Evolutionary conservation across 2,888 invertebrate genomes (phyloP).

Genomic region (Diloba caeruleocephala): DNA sequence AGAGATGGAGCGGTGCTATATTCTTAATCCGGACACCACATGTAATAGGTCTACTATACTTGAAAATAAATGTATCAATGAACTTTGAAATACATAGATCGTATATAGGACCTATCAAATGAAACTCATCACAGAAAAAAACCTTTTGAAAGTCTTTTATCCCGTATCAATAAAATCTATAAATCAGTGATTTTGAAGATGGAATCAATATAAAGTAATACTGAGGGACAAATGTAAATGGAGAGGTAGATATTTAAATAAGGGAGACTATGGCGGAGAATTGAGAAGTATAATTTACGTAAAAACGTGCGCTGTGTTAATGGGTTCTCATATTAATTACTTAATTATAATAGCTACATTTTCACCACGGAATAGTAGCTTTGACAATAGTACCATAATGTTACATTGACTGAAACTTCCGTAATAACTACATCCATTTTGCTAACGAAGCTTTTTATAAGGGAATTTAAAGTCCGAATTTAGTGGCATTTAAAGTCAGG

Average conservation of each 20-base stretch:
- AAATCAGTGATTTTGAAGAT: constrained; percentile 45
- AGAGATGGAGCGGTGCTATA: no score
- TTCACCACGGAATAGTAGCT: neutral
- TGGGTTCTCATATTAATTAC: constrained; percentile 28
- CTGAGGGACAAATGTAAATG: constrained; percentile 43
- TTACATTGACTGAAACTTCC: constrained; percentile 13
- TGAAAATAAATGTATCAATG: no score
- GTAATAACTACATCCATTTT: constrained; percentile 25
- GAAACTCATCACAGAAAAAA: constrained; percentile 23
- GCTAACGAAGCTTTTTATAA: constrained; percentile 39
- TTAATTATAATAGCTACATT: constrained; percentile 34
- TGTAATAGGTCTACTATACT: no score
- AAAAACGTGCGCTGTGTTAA: constrained; percentile 33
- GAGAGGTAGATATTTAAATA: constrained; percentile 45
- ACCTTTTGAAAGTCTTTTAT: constrained; percentile 37
- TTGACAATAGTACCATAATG: constrained; percentile 2
- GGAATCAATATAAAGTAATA: constrained; percentile 52
- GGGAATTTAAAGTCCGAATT: constrained; percentile 38
- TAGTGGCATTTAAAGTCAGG: constrained; percentile 37
- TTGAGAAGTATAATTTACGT: constrained; percentile 48
- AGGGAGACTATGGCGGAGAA: constrained; percentile 33
- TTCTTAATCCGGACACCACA: no score
- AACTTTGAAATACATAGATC: no score
- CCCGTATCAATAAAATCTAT: constrained; percentile 33
- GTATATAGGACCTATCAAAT: neutral